Percentiles rank a stretch among this genome's conserved stretches.
These are phyloP conservation scores for Chionoecetes opilio DNA, from an alignment of 1,140 invertebrate species.

Conservation along the genomic window DNA sequence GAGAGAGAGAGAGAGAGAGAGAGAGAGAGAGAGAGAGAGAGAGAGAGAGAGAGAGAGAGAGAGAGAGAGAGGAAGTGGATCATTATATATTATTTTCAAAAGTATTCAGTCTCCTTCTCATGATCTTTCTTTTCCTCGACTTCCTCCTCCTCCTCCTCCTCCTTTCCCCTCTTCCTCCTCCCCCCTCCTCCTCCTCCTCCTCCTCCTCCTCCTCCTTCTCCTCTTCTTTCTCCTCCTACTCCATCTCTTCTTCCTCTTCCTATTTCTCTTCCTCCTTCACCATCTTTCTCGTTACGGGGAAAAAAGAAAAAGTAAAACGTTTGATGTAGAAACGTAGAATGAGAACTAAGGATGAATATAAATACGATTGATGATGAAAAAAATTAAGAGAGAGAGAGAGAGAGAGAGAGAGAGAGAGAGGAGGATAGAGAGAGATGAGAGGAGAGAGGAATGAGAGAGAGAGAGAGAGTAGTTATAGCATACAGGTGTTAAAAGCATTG, in stretches of 20 bases:
- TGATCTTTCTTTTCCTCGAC: neutral
- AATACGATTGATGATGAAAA: too few species aligned
- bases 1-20: too few species aligned
- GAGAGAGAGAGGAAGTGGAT: neutral
- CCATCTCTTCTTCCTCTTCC: neutral
- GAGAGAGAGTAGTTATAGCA: neutral
- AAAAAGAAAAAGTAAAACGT: too few species aligned
- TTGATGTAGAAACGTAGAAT: too few species aligned
- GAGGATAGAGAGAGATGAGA: neutral
- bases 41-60: constrained; percentile 23
- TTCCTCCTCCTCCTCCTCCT: neutral
- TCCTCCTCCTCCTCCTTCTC: neutral
- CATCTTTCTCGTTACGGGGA: neutral
- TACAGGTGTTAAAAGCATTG: neutral
- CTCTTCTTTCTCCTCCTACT: neutral
- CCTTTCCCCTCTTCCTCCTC: neutral
- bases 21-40: constrained; percentile 13
- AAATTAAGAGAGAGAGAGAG: neutral
- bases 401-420: constrained; percentile 10
- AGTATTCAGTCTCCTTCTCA: neutral
- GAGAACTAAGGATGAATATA: too few species aligned
- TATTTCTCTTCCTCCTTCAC: too few species aligned
- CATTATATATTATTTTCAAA: constrained; percentile 23
- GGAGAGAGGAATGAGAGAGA: neutral
- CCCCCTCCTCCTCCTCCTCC: neutral